Evolutionary conservation across 2,888 invertebrate species (phyloP), one percentile per base, ranked within the genome.

Genomic region (Steromphala cineraria): DNA sequence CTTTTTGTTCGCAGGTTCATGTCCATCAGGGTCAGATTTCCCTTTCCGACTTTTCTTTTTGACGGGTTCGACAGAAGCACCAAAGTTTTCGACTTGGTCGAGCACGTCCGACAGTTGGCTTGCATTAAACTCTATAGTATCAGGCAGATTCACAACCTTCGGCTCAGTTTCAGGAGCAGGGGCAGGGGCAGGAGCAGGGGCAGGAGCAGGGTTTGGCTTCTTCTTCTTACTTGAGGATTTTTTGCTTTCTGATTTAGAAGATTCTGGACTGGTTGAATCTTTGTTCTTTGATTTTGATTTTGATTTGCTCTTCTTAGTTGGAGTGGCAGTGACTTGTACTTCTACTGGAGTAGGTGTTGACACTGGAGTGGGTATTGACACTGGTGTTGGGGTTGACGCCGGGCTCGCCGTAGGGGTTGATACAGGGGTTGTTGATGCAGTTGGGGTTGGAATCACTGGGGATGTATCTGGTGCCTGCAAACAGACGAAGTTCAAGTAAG

Each of bases 1-100:
- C 71, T 87, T 89, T 71, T 89, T 89, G 24, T 83, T 81, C 10
- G 81, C 82, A 5, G 89, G 89, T 62, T 88, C 87, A 53, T 75
- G 78, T 28, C 85, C 84, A 46, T 80, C 80, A 46, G 79, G 53
- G 13, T 82, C 82, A 52, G 82, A 80, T 85, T 89, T 89, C 31
- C 86, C 86, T 78, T 89, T 89, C 31, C 79, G 78, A 53, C 67
- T 71, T 62, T 74, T 56, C 56, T 74, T 56, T 52, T 79, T 79
- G 36, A 55, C 55, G 15, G 82, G 79, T 53, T 81, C 56, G 31
- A 56, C 71, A 3, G 31, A 21, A 53, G 75, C 53, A 36, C 87
- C 89, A 52, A 90, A 85, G 46, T 89, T 89, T 83, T 92, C 92
- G 15, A 92, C 91, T 78, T 91, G 92, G 80, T 92, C 91, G n/a